Evolutionary conservation across 1,140 invertebrate species (phyloP), one percentile per base, ranked within the genome.

Genomic region (Hydropsyche tenuis): DNA sequence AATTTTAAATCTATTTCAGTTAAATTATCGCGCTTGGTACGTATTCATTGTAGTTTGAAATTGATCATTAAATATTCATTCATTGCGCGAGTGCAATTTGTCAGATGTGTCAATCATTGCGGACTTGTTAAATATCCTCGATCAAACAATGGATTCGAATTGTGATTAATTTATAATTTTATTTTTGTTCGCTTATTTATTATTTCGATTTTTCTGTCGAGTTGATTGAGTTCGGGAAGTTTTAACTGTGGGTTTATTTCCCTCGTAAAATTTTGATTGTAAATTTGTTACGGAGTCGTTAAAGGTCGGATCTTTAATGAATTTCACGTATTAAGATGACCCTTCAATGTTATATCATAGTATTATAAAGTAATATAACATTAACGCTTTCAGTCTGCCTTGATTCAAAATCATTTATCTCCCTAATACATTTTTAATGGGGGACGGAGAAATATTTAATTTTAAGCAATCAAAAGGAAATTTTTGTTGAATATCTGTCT

Each of bases 241-340:
- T 20, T n/a, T 14, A 20, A 51, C 14, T 5, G 14, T 51, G 14
- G 14, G 14, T 4, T 14, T 51, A n/a, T n/a, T 51, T 51, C 14
- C 60, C 4, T 27, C 16, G 22, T 27, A 14, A 63, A 63, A 11
- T 63, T 63, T 63, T 25, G 23, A 65, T 65, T 65, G 42, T 65
- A 65, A 65, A 18, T 65, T 65, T 16, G 46, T 51, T 16, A n/a
- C 23, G 23, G 23, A 65, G 30, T 43, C 27, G 30, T 65, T 65
- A 65, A 65, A 65, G 63, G 43, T 65, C 63, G 42, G 63, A 65
- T 45, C 63, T 65, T 65, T 65, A 65, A 65, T 65, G 16, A 43
- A 65, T 42, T 65, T 25, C 42, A n/a, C 27, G 42, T 6, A 14
- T 16, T 4, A 12, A 12, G 18, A 25, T 11, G 51, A 56, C 20